Conservation (phyloP, 2,888 invertebrate genomes). For the Lacanobia wlatinum region DNA sequence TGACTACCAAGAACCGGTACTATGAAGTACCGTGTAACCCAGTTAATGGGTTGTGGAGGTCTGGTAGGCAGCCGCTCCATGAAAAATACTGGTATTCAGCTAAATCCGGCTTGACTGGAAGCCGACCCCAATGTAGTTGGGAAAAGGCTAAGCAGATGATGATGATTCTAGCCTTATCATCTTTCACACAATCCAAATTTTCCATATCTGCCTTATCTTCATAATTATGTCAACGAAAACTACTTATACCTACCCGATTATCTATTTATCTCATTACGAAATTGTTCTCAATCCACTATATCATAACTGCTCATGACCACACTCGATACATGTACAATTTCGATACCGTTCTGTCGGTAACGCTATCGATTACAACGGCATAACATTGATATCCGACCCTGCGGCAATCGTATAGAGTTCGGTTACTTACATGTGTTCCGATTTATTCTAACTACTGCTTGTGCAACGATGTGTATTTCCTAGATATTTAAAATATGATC, state of each 20-base stretch:
- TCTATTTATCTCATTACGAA: slow-evolving; percentile 16
- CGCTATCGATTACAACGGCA: slow-evolving; percentile 67
- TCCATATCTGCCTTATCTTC: not conserved
- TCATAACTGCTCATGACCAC: slow-evolving; percentile 14
- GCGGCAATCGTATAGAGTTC: slow-evolving; percentile 66
- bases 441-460: slow-evolving; percentile 52
- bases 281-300: not conserved
- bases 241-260: not conserved
- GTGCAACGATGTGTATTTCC: slow-evolving; percentile 46
- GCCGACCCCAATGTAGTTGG: too few relatives aligned
- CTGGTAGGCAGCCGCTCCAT: too few relatives aligned
- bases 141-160: too few relatives aligned
- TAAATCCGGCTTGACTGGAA: too few relatives aligned
- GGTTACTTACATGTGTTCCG: slow-evolving; percentile 64
- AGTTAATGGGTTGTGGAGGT: too few relatives aligned
- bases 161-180: too few relatives aligned
- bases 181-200: not conserved
- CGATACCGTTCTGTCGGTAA: slow-evolving; percentile 65
- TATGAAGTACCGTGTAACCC: too few relatives aligned
- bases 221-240: not conserved
- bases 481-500: slow-evolving; percentile 53
- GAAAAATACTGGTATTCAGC: too few relatives aligned
- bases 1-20: too few relatives aligned
- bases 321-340: slow-evolving; percentile 50
- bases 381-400: slow-evolving; percentile 70